Conservation (phyloP, 1,140 invertebrate species). For the Euwallacea fornicatus region DNA sequence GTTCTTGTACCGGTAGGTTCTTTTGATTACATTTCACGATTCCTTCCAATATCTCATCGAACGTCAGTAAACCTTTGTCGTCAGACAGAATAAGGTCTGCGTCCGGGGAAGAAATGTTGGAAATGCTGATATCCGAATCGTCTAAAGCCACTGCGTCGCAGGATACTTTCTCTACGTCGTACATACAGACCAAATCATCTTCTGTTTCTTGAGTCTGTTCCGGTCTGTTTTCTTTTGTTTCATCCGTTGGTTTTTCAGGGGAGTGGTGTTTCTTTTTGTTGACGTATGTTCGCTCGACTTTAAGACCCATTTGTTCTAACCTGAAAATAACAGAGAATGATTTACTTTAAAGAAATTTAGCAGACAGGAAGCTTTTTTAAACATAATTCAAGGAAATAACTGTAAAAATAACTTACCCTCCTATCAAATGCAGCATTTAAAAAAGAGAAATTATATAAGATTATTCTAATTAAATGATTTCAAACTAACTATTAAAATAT, state of each 20-base stretch:
- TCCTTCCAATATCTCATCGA: conserved; percentile 41
- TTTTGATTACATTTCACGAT: conserved; percentile 43
- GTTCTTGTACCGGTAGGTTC: conserved; percentile 38
- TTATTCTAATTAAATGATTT: no score
- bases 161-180: conserved; percentile 43
- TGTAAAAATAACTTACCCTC: no score
- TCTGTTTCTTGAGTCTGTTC: conserved; percentile 28
- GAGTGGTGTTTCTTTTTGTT: conserved; percentile 37
- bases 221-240: conserved; percentile 25
- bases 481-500: no score
- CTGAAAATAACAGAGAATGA: conserved; percentile 5
- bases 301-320: conserved; percentile 45
- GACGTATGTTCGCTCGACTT: conserved; percentile 42
- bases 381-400: no score
- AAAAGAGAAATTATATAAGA: no score
- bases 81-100: conserved; percentile 38
- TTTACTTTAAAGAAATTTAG: no score
- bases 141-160: conserved; percentile 39
- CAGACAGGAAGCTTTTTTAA: no score
- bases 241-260: not conserved
- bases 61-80: conserved; percentile 39
- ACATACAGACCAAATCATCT: conserved; percentile 41
- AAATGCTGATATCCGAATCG: conserved; percentile 37
- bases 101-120: conserved; percentile 33
- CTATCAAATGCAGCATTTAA: no score